Evolutionary conservation across 2,113 vertebrate genomes (phyloP).

Genomic region (Columbina picui): DNA sequence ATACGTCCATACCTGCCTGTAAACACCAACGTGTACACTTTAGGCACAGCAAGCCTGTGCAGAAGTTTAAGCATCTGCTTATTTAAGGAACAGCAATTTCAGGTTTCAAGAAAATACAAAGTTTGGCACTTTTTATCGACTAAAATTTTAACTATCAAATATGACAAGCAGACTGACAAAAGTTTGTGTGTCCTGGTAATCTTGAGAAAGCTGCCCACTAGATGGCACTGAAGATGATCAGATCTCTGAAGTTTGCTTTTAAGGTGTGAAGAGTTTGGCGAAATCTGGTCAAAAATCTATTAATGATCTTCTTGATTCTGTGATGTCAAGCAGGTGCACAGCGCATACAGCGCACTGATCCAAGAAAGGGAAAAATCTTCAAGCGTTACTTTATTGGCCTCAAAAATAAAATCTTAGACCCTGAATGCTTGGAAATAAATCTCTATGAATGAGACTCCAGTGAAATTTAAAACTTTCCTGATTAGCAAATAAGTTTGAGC

Average conservation of each 20-base stretch:
- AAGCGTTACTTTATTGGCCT: not conserved
- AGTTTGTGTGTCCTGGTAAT: not conserved
- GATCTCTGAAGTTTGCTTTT: not conserved
- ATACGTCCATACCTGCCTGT: no score
- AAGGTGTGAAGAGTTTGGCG: no score
- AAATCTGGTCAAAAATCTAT: not conserved
- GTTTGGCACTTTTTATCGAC: not conserved
- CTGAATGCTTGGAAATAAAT: not conserved
- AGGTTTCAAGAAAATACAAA: not conserved
- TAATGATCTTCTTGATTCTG: not conserved
- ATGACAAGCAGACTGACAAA: not conserved
- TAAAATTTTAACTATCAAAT: not conserved
- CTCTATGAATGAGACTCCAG: not conserved
- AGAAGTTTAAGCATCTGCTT: not conserved
- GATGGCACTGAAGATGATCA: slow-evolving; percentile 41
- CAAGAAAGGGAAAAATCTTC: not conserved
- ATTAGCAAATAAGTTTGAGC: not conserved
- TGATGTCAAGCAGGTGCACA: not conserved
- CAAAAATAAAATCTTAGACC: not conserved
- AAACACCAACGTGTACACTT: rapidly evolving
- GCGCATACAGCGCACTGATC: not conserved
- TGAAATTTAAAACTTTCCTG: not conserved
- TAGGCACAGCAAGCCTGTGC: not conserved
- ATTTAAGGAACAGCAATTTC: not conserved
- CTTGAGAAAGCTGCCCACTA: not conserved